phyloP scores from a whole-genome alignment of 1,140 invertebrate genomes.

The Hyles euphorbiae region DNA sequence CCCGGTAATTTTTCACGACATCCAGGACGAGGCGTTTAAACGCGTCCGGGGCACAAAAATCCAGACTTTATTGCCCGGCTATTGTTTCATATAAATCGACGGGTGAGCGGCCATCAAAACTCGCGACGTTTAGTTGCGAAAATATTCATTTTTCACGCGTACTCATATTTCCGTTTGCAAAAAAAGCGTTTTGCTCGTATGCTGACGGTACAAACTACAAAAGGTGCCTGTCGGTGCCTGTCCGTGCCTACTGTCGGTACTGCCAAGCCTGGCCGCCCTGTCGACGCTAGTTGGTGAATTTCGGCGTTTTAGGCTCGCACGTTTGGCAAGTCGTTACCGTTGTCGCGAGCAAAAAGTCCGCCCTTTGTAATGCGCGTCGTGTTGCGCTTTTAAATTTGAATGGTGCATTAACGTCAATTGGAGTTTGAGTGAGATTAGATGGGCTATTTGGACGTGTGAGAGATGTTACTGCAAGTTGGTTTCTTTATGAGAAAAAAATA shows the following conservation, averaged over 20 bases:
- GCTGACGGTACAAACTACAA: slow-evolving; percentile 39
- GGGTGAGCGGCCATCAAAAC: background rate
- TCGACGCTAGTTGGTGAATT: slow-evolving; percentile 4
- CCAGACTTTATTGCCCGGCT: background rate
- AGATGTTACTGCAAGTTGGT: too few species aligned
- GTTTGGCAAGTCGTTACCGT: slow-evolving; percentile 60
- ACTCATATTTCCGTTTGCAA: slow-evolving; percentile 55
- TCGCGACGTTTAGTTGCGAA: slow-evolving; percentile 32
- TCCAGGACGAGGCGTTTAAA: too few species aligned
- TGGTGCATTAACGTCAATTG: slow-evolving; percentile 7
- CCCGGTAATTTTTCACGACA: too few species aligned
- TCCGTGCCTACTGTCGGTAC: slow-evolving; percentile 42
- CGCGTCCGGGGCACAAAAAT: background rate
- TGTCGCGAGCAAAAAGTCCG: slow-evolving; percentile 45
- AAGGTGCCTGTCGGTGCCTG: slow-evolving; percentile 32
- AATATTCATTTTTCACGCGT: slow-evolving; percentile 59
- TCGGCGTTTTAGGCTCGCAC: slow-evolving; percentile 43
- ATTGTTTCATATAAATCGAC: slow-evolving; percentile 26
- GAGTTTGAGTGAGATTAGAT: background rate
- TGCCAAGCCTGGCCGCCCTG: too few species aligned
- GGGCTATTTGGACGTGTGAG: too few species aligned
- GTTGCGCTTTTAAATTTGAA: slow-evolving; percentile 9
- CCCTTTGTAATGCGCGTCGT: slow-evolving; percentile 33
- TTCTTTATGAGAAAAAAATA: too few species aligned
- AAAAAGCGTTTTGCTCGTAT: slow-evolving; percentile 49